phyloP scores from a whole-genome alignment of 1,140 invertebrate genomes.

The Colletes latitarsis region DNA sequence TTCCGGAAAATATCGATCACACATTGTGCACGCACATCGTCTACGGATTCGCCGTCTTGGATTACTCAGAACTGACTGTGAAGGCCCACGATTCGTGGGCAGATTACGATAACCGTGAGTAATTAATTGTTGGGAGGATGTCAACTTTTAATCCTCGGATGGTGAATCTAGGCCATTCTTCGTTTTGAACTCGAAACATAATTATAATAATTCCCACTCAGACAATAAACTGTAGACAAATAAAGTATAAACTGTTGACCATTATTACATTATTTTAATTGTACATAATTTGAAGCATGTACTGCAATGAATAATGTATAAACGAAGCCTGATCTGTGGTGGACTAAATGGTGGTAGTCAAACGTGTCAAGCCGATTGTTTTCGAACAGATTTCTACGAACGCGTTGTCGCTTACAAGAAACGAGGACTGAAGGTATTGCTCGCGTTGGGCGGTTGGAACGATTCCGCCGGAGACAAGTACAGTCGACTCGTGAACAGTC shows the following conservation, averaged over 20 bases:
- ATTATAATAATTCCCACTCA: too few species aligned
- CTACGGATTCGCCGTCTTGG: constrained; percentile 94
- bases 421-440: constrained; percentile 90
- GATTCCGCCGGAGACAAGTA: constrained; percentile 93
- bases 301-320: too few species aligned
- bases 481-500: constrained; percentile 89
- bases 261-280: too few species aligned
- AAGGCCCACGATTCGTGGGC: constrained; percentile 94
- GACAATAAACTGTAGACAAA: too few species aligned
- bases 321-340: too few species aligned
- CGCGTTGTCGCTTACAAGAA: constrained; percentile 89
- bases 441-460: constrained; percentile 95
- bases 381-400: constrained; percentile 88
- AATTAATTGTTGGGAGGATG: background rate
- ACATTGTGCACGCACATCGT: constrained; percentile 95
- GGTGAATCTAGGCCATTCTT: too few species aligned
- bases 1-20: constrained; percentile 92
- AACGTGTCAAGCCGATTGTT: background rate
- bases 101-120: constrained; percentile 91
- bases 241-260: too few species aligned
- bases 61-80: constrained; percentile 88
- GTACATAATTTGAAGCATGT: too few species aligned
- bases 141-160: background rate
- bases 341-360: too few species aligned
- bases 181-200: too few species aligned